Evolutionary conservation across 2,113 vertebrate genomes (phyloP).

Genomic region (Podilymbus podiceps): DNA sequence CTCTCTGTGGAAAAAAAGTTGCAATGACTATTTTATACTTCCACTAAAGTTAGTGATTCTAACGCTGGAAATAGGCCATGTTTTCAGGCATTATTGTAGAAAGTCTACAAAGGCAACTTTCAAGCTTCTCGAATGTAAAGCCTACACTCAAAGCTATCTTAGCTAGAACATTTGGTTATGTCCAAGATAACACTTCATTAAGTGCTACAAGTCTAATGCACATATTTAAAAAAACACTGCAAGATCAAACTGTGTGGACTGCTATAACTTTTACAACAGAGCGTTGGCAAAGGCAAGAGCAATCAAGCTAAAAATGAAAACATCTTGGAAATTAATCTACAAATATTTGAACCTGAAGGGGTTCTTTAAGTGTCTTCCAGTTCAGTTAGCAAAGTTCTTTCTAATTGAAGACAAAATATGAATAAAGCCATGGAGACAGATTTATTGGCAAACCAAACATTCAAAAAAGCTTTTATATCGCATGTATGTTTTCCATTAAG

Average conservation of each 20-base stretch:
- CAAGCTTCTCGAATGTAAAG: background rate
- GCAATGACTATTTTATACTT: background rate
- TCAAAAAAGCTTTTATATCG: background rate
- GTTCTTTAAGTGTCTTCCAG: background rate
- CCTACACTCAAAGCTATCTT: background rate
- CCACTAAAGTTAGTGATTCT: background rate
- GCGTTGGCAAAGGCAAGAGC: background rate
- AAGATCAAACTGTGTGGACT: background rate
- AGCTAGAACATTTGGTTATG: background rate
- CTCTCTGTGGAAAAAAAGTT: constrained; percentile 72
- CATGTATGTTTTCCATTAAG: background rate
- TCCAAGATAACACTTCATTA: background rate
- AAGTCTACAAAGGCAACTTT: background rate
- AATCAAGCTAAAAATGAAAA: background rate
- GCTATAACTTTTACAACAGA: background rate
- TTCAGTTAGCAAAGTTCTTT: no score
- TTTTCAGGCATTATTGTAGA: background rate
- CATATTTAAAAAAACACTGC: background rate
- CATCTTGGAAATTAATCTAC: background rate
- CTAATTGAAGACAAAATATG: background rate
- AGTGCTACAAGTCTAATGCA: background rate
- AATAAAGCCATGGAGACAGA: background rate
- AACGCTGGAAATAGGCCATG: background rate
- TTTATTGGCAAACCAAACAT: background rate
- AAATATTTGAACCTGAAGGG: background rate